A percentile compares a stretch with the other conserved stretches of the same genome.
Conservation (phyloP, 2,888 invertebrate species). For the Seira sanloemensis region DNA sequence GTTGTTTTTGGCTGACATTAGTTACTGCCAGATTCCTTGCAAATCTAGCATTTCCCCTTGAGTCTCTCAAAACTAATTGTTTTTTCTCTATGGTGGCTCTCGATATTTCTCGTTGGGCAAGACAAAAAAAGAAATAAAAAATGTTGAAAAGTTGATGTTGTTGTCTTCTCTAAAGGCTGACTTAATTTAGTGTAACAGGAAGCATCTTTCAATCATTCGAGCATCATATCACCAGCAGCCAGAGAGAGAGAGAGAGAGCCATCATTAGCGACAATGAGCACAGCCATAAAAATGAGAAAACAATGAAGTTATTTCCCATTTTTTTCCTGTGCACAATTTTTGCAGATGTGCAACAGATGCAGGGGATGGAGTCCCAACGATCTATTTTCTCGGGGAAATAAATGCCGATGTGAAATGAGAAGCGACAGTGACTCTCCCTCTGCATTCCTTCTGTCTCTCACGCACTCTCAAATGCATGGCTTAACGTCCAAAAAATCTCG, state of each 20-base stretch:
- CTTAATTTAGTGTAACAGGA: conserved; percentile 19
- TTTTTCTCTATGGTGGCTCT: no score
- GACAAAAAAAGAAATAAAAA: no score
- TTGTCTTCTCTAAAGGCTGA: background rate
- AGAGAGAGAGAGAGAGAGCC: no score
- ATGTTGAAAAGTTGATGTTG: no score
- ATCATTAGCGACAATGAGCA: conserved; percentile 11
- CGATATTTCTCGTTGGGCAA: no score
- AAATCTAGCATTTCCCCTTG: conserved; percentile 57
- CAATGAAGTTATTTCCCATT: conserved; percentile 19
- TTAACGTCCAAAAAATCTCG: no score
- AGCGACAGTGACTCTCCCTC: background rate
- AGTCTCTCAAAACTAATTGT: no score
- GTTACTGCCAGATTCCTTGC: conserved; percentile 50
- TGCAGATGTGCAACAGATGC: conserved; percentile 40
- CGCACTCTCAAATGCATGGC: background rate
- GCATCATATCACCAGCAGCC: conserved; percentile 25
- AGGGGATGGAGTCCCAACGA: background rate
- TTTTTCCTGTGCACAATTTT: conserved; percentile 14
- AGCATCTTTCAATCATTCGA: conserved; percentile 46
- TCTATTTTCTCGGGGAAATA: no score
- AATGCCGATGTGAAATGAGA: conserved; percentile 34
- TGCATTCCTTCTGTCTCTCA: conserved; percentile 11
- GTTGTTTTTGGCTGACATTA: conserved; percentile 3
- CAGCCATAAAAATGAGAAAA: conserved; percentile 20